These are phyloP conservation scores for Dissostichus mawsoni DNA, from an alignment of 2,113 vertebrate species.

Conservation along the genomic window DNA sequence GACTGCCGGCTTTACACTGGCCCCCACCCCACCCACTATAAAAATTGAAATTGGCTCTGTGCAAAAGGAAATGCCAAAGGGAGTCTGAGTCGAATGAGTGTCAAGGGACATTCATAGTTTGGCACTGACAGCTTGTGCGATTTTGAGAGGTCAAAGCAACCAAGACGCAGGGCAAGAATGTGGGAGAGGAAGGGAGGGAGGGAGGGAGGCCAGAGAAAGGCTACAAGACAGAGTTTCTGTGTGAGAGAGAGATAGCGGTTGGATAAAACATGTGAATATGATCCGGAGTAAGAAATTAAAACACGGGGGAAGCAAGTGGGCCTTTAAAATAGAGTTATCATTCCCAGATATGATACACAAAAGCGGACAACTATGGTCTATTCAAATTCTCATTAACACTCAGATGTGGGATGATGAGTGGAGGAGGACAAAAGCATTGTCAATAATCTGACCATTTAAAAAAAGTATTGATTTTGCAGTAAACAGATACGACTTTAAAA, in stretches of 20 bases:
- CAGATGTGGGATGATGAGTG: background rate
- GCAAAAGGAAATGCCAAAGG: constrained; percentile 71
- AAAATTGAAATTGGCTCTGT: constrained; percentile 70
- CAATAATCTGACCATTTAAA: background rate
- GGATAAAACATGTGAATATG: constrained; percentile 25
- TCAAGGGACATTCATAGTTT: constrained; percentile 67
- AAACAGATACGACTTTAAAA: background rate
- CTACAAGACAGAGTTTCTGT: constrained; percentile 9
- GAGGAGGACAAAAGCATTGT: background rate
- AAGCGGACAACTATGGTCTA: background rate
- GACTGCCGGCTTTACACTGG: constrained; percentile 40
- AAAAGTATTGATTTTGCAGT: background rate
- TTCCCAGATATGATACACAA: background rate
- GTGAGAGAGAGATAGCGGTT: background rate
- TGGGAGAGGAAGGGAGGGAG: background rate
- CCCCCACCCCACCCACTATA: constrained; percentile 34
- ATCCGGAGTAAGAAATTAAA: background rate
- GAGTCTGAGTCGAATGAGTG: constrained; percentile 63
- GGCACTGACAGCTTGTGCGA: constrained; percentile 70
- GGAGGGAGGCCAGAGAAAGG: constrained; percentile 31
- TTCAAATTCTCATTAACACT: background rate
- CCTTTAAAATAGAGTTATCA: background rate
- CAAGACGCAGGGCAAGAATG: constrained; percentile 36
- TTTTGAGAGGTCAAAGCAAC: constrained; percentile 71
- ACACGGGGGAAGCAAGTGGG: background rate